Conservation (phyloP, 1,140 invertebrate species). For the Epicauta chinensis region DNA sequence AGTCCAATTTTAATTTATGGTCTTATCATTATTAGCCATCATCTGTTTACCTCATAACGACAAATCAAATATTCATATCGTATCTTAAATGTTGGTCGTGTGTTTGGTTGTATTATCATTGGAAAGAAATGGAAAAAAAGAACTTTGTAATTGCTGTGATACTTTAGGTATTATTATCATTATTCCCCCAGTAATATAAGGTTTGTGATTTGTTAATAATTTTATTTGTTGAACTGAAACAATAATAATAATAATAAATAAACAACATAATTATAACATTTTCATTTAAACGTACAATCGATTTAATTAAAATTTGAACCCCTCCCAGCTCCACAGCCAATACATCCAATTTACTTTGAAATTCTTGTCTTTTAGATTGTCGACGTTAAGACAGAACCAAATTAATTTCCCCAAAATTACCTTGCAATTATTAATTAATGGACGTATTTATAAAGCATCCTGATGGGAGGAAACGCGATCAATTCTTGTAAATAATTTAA, state of each 20-base stretch:
- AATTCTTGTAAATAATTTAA: too few species aligned
- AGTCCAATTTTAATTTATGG: not conserved
- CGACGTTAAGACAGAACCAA: too few species aligned
- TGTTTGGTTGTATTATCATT: constrained; percentile 12
- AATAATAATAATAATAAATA: constrained; percentile 1
- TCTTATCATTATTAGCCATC: not conserved
- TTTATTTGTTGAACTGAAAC: constrained; percentile 17
- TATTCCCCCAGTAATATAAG: constrained; percentile 17
- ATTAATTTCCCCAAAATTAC: too few species aligned
- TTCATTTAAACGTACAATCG: too few species aligned
- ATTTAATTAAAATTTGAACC: too few species aligned
- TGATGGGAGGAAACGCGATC: too few species aligned
- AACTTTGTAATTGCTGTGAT: constrained; percentile 26
- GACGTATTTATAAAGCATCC: too few species aligned
- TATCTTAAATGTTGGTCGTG: constrained; percentile 18
- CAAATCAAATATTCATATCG: constrained; percentile 24
- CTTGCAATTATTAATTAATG: too few species aligned
- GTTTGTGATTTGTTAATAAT: constrained; percentile 23
- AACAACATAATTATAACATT: too few species aligned
- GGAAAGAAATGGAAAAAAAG: constrained; percentile 8
- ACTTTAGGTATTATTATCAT: constrained; percentile 21
- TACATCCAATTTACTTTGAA: too few species aligned
- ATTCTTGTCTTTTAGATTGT: too few species aligned
- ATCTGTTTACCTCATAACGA: constrained; percentile 15
- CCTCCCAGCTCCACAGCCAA: too few species aligned